Evolutionary conservation across 53 echinoderm and acorn worm genomes (phyloP), one percentile per base, ranked within the genome.

Genomic region (Crossaster papposus): DNA sequence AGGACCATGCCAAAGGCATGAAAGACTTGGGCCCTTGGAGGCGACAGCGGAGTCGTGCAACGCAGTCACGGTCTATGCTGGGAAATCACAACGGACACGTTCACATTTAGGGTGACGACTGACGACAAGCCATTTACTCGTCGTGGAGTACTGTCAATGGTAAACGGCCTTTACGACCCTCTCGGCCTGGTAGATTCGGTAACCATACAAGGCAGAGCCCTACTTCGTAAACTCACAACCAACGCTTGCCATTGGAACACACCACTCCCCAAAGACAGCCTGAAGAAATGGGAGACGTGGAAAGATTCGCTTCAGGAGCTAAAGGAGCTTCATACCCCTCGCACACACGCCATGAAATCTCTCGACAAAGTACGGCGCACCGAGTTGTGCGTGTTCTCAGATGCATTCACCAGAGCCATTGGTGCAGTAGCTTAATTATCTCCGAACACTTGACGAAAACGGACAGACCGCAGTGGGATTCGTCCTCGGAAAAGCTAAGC

Each of bases 381-480:
- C 9, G 80, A 91, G 55, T n/a, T 87, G 22, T 87, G 65, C 51
- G 30, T 79, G 14, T 87, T 91, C 70, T 79, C 65, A 29, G 79
- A 86, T 53, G 91, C 86, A 9, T 88, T 80, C 14, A 64, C 88
- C 29, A 89, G 70, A 34, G 81, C 89, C 3, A 71, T 92, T 70
- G 92, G 55, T 23, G 92, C 83, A 63, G 90, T 89, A 14, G 54
- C 92, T n/a, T n/a, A n/a, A n/a, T n/a, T n/a, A n/a, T n/a, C n/a
- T n/a, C n/a, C 29, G 75, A 30, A 34, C 51, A 15, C 82, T 64
- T 20, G 81, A 93, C 31, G 37, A 65, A 23, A 58, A 13, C 14
- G 91, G 91, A 22, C 20, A 91, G 3, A 17, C 22, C 33, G 75
- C 82, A n/a, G 81, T 93, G 23, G 87, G 90, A 24, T 82, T 93